Conservation (phyloP, 2,888 invertebrate species). For the Thereva unica region DNA sequence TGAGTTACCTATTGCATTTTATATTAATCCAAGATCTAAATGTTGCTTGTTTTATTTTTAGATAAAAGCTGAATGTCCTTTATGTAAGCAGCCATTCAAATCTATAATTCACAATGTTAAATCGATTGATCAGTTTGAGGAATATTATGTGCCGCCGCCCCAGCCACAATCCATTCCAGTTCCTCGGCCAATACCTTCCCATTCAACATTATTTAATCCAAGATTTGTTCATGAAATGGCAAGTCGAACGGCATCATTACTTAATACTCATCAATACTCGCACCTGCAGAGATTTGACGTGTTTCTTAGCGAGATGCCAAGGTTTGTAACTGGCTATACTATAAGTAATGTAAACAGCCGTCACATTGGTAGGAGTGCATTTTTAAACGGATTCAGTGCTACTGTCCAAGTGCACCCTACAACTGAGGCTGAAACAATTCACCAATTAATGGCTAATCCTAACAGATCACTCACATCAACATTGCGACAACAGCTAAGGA, state of each 20-base stretch:
- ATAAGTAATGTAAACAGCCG: background rate
- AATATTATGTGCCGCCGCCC: conserved; percentile 66
- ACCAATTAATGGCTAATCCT: conserved; percentile 34
- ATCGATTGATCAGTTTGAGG: conserved; percentile 85
- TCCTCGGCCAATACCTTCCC: conserved; percentile 14
- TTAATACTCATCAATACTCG: too few relatives aligned
- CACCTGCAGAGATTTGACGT: conserved; percentile 37
- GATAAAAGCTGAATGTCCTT: conserved; percentile 91
- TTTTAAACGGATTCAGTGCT: conserved; percentile 37
- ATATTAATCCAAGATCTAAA: background rate
- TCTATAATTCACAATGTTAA: conserved; percentile 92
- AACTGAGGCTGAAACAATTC: conserved; percentile 35
- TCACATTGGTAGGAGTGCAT: background rate
- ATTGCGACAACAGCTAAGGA: conserved; percentile 49
- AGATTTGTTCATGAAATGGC: background rate
- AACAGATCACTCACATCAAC: conserved; percentile 41
- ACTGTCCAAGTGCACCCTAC: conserved; percentile 40
- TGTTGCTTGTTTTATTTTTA: conserved; percentile 51
- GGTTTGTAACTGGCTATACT: conserved; percentile 33
- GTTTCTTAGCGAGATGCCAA: conserved; percentile 36
- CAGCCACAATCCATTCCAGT: conserved; percentile 12
- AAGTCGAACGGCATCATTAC: background rate
- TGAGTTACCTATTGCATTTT: conserved; percentile 50
- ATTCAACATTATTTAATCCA: background rate
- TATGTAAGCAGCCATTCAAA: conserved; percentile 90